A percentile compares a stretch with the other conserved stretches of the same genome.
phyloP scores from a whole-genome alignment of 2,888 invertebrate species.

The Perithous albicinctus region DNA sequence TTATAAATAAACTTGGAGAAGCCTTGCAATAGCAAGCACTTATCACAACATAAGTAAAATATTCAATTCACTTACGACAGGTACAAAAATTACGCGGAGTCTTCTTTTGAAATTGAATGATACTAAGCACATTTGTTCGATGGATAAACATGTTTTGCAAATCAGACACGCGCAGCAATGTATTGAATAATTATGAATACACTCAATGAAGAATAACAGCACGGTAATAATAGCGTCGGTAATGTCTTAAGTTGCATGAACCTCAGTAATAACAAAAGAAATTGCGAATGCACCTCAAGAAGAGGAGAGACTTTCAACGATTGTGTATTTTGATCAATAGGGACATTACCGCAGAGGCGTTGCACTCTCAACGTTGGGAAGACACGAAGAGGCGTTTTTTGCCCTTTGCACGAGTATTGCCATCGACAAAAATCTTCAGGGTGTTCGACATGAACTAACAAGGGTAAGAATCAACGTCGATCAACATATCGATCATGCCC shows the following conservation, averaged over 20 bases:
- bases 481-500: not conserved
- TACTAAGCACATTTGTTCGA: not conserved
- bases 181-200: not conserved
- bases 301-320: slow-evolving; percentile 17
- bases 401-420: slow-evolving; percentile 87
- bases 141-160: slow-evolving; percentile 2
- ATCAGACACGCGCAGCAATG: not conserved
- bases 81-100: no score
- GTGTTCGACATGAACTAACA: slow-evolving; percentile 86
- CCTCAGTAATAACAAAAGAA: slow-evolving; percentile 43
- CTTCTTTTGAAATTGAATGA: not conserved
- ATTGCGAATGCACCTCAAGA: slow-evolving; percentile 42
- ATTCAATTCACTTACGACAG: slow-evolving; percentile 8
- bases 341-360: slow-evolving; percentile 87
- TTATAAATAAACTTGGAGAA: slow-evolving; percentile 17
- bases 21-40: not conserved
- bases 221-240: slow-evolving; percentile 38
- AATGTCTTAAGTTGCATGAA: slow-evolving; percentile 57
- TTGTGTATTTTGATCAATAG: slow-evolving; percentile 78
- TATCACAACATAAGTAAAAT: not conserved
- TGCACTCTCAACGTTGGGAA: slow-evolving; percentile 86
- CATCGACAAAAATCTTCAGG: slow-evolving; percentile 85
- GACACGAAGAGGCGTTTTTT: slow-evolving; percentile 87
- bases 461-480: slow-evolving; percentile 82
- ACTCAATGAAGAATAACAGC: not conserved